A percentile compares a stretch with the other conserved stretches of the same genome.
phyloP scores from a whole-genome alignment of 2,797 vertebrate genomes.

The Euthynnus affinis region DNA sequence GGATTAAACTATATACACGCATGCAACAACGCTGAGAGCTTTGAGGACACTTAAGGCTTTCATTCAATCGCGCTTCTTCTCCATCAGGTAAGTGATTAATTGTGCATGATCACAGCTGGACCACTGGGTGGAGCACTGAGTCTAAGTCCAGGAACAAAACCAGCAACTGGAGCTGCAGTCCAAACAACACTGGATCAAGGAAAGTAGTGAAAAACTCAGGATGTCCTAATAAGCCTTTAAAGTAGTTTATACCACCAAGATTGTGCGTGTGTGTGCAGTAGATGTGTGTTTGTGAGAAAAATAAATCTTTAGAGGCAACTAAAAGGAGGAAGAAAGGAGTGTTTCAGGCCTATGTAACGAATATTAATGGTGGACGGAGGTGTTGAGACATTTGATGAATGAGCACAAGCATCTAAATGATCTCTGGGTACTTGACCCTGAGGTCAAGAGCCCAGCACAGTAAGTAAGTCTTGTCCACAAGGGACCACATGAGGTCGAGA shows the following conservation, averaged over 20 bases:
- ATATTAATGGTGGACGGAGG: conserved; percentile 14
- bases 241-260: neutral
- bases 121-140: conserved; percentile 70
- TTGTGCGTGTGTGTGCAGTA: neutral
- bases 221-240: neutral
- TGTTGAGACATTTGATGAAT: conserved; percentile 54
- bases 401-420: conserved; percentile 31
- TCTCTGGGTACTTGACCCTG: conserved; percentile 52
- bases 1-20: neutral
- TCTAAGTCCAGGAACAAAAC: conserved; percentile 25
- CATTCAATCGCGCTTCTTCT: neutral
- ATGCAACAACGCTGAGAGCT: neutral
- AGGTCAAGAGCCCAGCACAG: conserved; percentile 38
- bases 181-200: neutral
- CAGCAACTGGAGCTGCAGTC: conserved; percentile 13
- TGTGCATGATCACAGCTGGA: conserved; percentile 39
- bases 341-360: conserved; percentile 14
- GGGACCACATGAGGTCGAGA: conserved; percentile 29
- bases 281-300: conserved; percentile 4
- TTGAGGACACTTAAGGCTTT: conserved; percentile 1
- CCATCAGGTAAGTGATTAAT: neutral
- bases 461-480: conserved; percentile 29
- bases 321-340: conserved; percentile 6
- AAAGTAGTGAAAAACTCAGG: neutral
- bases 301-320: neutral